Conservation (phyloP, 1,140 invertebrate species). For the Magallana angulata region DNA sequence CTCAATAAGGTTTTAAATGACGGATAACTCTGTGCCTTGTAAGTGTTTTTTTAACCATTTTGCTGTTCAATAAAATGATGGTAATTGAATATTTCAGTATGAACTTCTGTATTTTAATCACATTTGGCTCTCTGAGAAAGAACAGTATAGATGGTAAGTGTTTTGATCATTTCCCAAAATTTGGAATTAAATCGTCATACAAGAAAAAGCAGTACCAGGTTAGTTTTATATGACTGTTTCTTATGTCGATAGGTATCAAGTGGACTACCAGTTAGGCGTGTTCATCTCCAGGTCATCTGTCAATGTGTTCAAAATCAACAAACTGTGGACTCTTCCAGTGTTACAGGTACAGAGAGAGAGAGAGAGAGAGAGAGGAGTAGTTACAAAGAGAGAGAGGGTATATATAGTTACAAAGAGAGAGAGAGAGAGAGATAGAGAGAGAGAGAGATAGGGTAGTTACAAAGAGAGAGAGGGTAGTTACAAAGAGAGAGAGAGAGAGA, state of each 20-base stretch:
- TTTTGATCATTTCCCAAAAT: not conserved
- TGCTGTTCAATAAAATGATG: too few species aligned
- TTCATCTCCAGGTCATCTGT: conserved; percentile 92
- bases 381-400: too few species aligned
- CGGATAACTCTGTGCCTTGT: too few species aligned
- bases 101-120: conserved; percentile 88
- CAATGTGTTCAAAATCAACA: conserved; percentile 85
- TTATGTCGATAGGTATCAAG: conserved; percentile 82
- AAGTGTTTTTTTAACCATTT: too few species aligned
- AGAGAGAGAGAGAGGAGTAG: not conserved
- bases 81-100: conserved; percentile 82
- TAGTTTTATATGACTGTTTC: not conserved
- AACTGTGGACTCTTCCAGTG: conserved; percentile 88
- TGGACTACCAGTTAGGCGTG: conserved; percentile 92
- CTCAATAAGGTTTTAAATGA: too few species aligned
- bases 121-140: conserved; percentile 83
- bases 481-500: too few species aligned
- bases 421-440: too few species aligned
- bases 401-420: not conserved
- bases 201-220: not conserved
- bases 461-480: too few species aligned
- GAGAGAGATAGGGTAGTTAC: too few species aligned
- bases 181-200: not conserved
- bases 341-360: conserved; percentile 83
- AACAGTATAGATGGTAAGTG: conserved; percentile 88